A percentile compares a stretch with the other conserved stretches of the same genome.
phyloP scores from a whole-genome alignment of 2,888 invertebrate species.

The Drosophila nr. fundita region DNA sequence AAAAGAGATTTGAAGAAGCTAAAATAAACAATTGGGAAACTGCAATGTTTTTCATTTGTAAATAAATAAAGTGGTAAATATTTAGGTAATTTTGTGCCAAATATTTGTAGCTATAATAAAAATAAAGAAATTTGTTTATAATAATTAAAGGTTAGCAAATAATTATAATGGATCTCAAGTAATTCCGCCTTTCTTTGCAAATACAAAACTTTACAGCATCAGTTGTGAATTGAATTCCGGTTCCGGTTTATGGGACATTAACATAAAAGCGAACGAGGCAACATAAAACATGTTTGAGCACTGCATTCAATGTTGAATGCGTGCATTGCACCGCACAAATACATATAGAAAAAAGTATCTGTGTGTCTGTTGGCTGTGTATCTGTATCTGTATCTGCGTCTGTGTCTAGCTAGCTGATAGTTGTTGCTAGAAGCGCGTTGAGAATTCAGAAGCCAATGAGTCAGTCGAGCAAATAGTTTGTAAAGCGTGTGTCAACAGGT shows the following conservation, averaged over 20 bases:
- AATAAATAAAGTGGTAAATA: not conserved
- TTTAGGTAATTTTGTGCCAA: not conserved
- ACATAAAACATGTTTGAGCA: slow-evolving; percentile 51
- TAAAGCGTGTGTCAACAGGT: slow-evolving; percentile 28
- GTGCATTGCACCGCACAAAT: slow-evolving; percentile 64
- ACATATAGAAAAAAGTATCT: slow-evolving; percentile 53
- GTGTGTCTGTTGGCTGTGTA: slow-evolving; percentile 44
- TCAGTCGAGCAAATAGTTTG: slow-evolving; percentile 34
- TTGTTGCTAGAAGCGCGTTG: slow-evolving; percentile 51
- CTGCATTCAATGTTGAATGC: slow-evolving; percentile 65
- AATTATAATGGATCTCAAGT: slow-evolving; percentile 29
- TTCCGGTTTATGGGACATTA: slow-evolving; percentile 69
- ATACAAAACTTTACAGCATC: slow-evolving; percentile 24
- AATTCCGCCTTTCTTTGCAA: slow-evolving; percentile 63
- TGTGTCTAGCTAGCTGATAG: slow-evolving; percentile 12
- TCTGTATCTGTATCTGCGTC: slow-evolving; percentile 42
- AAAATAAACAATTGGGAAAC: not conserved
- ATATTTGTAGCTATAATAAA: not conserved
- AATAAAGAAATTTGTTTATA: not conserved
- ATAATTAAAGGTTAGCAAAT: slow-evolving; percentile 25
- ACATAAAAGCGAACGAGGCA: slow-evolving; percentile 51
- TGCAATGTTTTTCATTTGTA: not conserved
- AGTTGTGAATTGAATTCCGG: slow-evolving; percentile 38
- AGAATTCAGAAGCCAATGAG: slow-evolving; percentile 38
- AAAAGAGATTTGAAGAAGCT: not conserved